These are phyloP conservation scores for Phengaris alcon DNA, from an alignment of 2,888 invertebrate species.

Conservation along the genomic window DNA sequence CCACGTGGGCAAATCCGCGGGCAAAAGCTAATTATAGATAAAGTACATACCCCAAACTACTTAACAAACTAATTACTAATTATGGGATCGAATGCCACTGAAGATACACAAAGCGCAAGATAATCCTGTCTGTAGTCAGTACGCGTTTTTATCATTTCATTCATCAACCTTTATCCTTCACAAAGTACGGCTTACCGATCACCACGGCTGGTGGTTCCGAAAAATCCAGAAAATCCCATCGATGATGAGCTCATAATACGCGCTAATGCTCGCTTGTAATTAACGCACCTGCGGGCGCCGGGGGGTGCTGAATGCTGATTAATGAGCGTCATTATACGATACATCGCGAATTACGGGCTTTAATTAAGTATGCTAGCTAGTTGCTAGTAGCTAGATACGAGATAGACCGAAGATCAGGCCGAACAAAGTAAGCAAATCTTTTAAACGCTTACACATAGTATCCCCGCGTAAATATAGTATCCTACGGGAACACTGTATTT, in stretches of 20 bases:
- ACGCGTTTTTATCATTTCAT: background rate
- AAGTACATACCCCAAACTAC: too few species aligned
- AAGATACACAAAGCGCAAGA: background rate
- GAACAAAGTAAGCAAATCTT: too few species aligned
- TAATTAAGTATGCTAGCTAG: background rate
- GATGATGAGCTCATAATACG: background rate
- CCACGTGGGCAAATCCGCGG: too few species aligned
- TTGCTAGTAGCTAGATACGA: background rate
- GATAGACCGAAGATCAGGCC: too few species aligned
- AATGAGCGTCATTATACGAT: background rate
- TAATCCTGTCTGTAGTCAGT: background rate
- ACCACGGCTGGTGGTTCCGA: background rate
- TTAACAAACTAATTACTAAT: background rate
- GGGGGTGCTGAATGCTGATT: background rate
- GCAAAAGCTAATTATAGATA: too few species aligned
- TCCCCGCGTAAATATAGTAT: too few species aligned
- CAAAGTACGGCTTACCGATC: background rate
- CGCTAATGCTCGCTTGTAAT: conserved; percentile 13
- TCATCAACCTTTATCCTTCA: background rate
- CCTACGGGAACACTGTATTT: too few species aligned
- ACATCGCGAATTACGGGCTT: background rate
- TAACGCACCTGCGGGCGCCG: conserved; percentile 14
- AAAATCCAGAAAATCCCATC: background rate
- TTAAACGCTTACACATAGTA: too few species aligned
- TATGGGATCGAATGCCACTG: background rate